Evolutionary conservation across 2,113 vertebrate genomes (phyloP).

Genomic region (Mormyrus iriodes): DNA sequence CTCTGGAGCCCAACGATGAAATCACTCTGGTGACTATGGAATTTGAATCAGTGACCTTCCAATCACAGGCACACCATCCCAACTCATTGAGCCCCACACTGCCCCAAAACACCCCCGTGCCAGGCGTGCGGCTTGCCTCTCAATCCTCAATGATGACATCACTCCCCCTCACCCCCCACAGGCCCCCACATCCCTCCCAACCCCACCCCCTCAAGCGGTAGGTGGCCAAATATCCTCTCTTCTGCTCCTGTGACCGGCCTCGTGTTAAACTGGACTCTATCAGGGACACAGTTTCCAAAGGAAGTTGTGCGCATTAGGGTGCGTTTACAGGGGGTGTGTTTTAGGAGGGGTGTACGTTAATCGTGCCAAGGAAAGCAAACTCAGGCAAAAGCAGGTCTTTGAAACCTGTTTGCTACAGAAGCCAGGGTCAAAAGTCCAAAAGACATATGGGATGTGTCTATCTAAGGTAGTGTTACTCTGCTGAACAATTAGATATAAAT

Average conservation of each 20-base stretch:
- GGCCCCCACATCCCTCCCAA: slow-evolving; percentile 35
- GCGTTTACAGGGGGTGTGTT: neutral
- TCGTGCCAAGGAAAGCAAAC: slow-evolving; percentile 31
- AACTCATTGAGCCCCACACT: neutral
- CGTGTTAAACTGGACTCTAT: neutral
- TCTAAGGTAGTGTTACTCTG: neutral
- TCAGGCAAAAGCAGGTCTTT: slow-evolving; percentile 36
- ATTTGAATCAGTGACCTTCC: neutral
- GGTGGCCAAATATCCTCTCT: neutral
- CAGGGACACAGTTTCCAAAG: neutral
- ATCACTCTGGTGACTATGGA: neutral
- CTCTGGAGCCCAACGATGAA: neutral
- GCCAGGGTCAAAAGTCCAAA: neutral
- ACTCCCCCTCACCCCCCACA: slow-evolving; percentile 2
- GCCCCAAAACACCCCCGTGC: neutral
- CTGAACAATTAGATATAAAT: neutral
- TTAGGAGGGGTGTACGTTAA: neutral
- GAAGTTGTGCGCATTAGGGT: neutral
- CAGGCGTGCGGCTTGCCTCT: neutral
- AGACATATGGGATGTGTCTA: neutral
- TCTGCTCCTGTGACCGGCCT: neutral
- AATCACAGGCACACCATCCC: neutral
- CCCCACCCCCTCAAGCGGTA: neutral
- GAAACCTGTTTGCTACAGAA: slow-evolving; percentile 1
- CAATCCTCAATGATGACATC: neutral